Conservation (phyloP, 1,140 invertebrate species). For the Heliconius hewitsoni region DNA sequence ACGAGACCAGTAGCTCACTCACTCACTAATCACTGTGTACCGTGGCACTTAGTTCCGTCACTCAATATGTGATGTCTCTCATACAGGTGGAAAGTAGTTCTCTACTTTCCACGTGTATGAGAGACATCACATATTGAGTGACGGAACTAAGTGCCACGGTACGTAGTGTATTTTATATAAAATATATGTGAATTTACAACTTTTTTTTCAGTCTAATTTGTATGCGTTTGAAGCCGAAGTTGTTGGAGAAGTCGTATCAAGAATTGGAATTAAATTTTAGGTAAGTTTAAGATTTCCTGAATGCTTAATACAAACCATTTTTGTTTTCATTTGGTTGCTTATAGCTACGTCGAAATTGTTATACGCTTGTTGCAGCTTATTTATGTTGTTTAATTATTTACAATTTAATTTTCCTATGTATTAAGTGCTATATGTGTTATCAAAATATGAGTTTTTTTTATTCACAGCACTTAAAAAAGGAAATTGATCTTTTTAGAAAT, state of each 20-base stretch:
- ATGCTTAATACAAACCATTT: background rate
- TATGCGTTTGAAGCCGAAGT: conserved; percentile 85
- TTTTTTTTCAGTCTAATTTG: conserved; percentile 86
- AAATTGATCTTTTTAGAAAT: too few relatives aligned
- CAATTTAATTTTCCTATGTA: too few relatives aligned
- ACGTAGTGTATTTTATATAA: background rate
- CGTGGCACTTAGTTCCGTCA: background rate
- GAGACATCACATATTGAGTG: too few relatives aligned
- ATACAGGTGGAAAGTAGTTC: background rate
- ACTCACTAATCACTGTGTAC: background rate
- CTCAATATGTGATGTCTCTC: background rate
- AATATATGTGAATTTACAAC: background rate
- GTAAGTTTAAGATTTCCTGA: conserved; percentile 46
- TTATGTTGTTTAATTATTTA: too few relatives aligned
- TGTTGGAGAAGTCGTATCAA: conserved; percentile 88
- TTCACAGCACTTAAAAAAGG: too few relatives aligned
- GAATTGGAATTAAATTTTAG: conserved; percentile 90
- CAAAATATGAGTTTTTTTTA: too few relatives aligned
- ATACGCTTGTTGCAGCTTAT: too few relatives aligned
- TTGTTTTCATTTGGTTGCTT: too few relatives aligned
- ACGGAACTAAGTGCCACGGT: too few relatives aligned
- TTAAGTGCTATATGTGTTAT: too few relatives aligned
- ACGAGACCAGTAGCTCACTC: background rate
- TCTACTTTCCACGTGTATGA: too few relatives aligned
- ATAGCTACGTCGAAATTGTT: too few relatives aligned